Conservation (phyloP, 30 jellyfish, hydroid and myxozoan species). For the Turritopsis rubra region DNA sequence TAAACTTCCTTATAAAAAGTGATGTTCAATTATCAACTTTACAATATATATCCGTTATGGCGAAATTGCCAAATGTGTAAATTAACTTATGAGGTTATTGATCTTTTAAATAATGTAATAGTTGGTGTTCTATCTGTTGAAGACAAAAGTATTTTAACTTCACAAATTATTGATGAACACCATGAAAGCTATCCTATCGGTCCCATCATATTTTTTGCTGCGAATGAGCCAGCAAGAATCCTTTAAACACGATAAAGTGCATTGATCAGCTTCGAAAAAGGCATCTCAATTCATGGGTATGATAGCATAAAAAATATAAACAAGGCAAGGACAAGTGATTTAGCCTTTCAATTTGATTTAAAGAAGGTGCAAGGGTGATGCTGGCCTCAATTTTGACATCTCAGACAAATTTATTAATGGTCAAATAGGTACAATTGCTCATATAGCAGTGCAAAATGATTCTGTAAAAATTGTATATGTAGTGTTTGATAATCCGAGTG, state of each 20-base stretch:
- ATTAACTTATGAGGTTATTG: conserved; percentile 31
- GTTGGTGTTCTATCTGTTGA: not conserved
- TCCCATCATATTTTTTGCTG: not conserved
- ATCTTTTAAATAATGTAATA: not conserved
- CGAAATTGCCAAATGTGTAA: conserved; percentile 23
- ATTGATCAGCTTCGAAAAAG: conserved; percentile 15
- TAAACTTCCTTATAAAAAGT: conserved; percentile 15
- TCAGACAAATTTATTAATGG: not conserved
- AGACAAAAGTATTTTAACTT: not conserved
- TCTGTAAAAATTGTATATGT: not conserved
- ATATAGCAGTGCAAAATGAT: not conserved
- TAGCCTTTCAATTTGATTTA: not conserved
- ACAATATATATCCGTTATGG: conserved; percentile 9
- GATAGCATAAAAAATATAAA: not conserved
- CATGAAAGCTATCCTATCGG: not conserved
- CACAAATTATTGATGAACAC: not conserved
- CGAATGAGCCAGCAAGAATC: not conserved
- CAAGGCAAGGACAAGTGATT: conserved; percentile 4
- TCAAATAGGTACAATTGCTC: not conserved
- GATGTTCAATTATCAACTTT: not conserved
- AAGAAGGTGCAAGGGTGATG: conserved; percentile 12
- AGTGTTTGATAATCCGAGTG: not conserved
- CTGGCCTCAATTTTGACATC: not conserved
- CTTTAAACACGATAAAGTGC: not conserved
- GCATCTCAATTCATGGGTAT: not conserved